Percentiles rank a stretch among this genome's conserved stretches.
Conservation (phyloP, 92 coral and sea anemone genomes). For the Porites lobata region DNA sequence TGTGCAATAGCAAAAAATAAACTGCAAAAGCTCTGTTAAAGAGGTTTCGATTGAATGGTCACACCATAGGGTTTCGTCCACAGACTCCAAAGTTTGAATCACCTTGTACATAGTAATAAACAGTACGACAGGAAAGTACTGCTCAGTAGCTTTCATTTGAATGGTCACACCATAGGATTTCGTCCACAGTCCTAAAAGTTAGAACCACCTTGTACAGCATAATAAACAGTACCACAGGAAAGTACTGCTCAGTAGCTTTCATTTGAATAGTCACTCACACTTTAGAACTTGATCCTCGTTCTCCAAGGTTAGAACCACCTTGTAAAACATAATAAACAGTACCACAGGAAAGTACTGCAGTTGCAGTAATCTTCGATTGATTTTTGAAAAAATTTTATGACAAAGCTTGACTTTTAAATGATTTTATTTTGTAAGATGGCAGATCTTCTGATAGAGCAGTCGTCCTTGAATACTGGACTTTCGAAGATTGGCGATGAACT, state of each 20-base stretch:
- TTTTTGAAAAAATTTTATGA: no score
- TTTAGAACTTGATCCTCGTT: no score
- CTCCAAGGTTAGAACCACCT: neutral
- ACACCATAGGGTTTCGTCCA: neutral
- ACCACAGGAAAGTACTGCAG: neutral
- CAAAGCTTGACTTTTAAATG: no score
- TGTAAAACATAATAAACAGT: neutral
- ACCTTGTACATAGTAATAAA: no score
- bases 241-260: no score
- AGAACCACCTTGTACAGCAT: neutral
- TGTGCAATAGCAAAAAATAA: no score
- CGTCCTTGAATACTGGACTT: slow-evolving; percentile 63
- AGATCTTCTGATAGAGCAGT: slow-evolving; percentile 71
- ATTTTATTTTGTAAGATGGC: slow-evolving; percentile 54
- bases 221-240: no score
- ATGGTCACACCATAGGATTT: neutral
- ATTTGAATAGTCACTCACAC: no score
- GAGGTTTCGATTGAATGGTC: no score
- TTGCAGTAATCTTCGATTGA: no score
- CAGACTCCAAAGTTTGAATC: neutral
- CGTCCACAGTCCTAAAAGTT: neutral
- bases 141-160: neutral
- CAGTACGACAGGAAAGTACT: neutral
- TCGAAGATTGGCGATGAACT: slow-evolving; percentile 65
- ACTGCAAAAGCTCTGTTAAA: no score